Base-by-base conservation (phyloP, 2,797 vertebrate genomes). In the Sus cebifrons region DNA sequence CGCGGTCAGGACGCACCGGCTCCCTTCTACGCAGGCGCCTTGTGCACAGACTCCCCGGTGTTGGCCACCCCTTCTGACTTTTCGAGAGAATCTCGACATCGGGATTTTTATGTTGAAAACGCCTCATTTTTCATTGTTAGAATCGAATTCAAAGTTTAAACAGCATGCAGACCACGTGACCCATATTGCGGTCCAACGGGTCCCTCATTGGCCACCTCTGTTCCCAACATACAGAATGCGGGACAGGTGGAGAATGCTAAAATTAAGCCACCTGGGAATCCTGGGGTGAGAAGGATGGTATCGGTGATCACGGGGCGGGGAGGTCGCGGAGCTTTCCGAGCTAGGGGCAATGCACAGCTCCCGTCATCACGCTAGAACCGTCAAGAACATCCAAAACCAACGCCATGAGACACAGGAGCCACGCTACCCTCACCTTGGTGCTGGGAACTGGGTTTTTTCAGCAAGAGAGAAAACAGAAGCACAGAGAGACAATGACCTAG, bases 391-490 rank as follows among this genome's bases (percentile, higher is more conserved):
- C 71, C 56, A 52, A 78, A 65, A 44, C 25, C 17, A n/a, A 62
- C n/a, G 89, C 58, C 29, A 0, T 49, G 62, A 25, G 27, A 21
- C 36, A 71, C n/a, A 18, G 25, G 52, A 64, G 18, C 11, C n/a
- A 67, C 67, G 11, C 17, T 11, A 56, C 36, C 64, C 29, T 13
- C 56, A 88, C 58, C 23, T 79, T 65, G 58, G n/a, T 56, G 96
- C 27, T 92, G 79, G 89, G 79, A 54, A 81, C 64, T 27, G 0
- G 4, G 56, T 10, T 65, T 89, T 89, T 78, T 78, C 65, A 89
- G 74, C 70, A 95, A 96, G 82, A 52, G 67, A 60, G 27, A 68
- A 95, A 86, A 94, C 77, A 70, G 78, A 96, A 84, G 58, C 81
- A 70, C 68, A 83, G 40, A 56, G 56, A 68, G 89, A 92, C 40